Conservation (phyloP, 2,888 invertebrate species). For the Helicoverpa assulta region DNA sequence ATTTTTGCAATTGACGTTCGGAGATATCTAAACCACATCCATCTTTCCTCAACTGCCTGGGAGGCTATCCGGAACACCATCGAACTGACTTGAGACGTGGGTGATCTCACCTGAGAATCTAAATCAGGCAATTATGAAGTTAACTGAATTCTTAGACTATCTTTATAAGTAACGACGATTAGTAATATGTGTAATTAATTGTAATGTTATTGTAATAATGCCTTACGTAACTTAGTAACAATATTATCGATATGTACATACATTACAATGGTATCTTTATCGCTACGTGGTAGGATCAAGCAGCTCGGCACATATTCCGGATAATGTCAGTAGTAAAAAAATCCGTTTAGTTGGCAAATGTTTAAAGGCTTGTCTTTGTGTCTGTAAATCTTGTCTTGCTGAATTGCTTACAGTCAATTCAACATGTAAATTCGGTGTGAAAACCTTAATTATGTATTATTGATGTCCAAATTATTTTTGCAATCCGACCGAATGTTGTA, state of each 20-base stretch:
- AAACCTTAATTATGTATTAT: slow-evolving; percentile 25
- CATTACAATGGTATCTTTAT: slow-evolving; percentile 52
- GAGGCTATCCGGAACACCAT: slow-evolving; percentile 25
- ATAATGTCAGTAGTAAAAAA: slow-evolving; percentile 27
- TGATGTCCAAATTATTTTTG: slow-evolving; percentile 38
- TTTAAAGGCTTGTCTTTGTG: slow-evolving; percentile 18
- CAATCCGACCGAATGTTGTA: slow-evolving; percentile 5
- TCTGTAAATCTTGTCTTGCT: slow-evolving; percentile 39
- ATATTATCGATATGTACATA: slow-evolving; percentile 32
- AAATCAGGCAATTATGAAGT: slow-evolving; percentile 39
- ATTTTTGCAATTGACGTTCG: slow-evolving; percentile 60
- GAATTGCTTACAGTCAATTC: slow-evolving; percentile 31
- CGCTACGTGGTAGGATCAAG: slow-evolving; percentile 31
- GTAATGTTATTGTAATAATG: slow-evolving; percentile 53
- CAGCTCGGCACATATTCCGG: slow-evolving; percentile 20
- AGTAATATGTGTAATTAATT: slow-evolving; percentile 36
- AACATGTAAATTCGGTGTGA: slow-evolving; percentile 19
- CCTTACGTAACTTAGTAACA: slow-evolving; percentile 52
- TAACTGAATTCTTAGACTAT: slow-evolving; percentile 19
- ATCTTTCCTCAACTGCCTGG: slow-evolving; percentile 10
- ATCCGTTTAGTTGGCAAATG: slow-evolving; percentile 20
- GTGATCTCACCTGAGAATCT: slow-evolving; percentile 23
- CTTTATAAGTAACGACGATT: slow-evolving; percentile 20
- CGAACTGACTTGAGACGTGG: slow-evolving; percentile 27
- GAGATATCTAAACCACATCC: slow-evolving; percentile 33